phyloP scores from a whole-genome alignment of 2,797 vertebrate species.

The Rhinella marina region DNA sequence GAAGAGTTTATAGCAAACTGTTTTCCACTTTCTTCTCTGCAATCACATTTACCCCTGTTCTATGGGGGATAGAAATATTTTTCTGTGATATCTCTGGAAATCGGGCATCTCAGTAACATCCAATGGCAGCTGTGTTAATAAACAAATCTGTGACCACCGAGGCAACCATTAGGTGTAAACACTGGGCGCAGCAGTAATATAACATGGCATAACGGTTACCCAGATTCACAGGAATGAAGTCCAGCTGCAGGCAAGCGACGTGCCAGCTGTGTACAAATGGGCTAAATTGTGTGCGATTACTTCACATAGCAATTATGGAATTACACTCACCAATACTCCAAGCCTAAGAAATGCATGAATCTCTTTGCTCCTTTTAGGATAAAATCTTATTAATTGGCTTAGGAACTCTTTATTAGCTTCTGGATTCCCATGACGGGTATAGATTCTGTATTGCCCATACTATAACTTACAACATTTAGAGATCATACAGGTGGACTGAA shows the following conservation, averaged over 20 bases:
- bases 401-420: background rate
- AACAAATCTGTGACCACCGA: conserved; percentile 10
- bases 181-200: conserved; percentile 1
- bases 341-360: background rate
- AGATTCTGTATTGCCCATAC: too few species aligned
- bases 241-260: conserved; percentile 13
- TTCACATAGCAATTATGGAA: background rate
- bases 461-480: too few species aligned
- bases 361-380: background rate
- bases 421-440: background rate
- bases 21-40: conserved; percentile 38
- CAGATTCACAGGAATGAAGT: conserved; percentile 3
- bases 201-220: conserved; percentile 29
- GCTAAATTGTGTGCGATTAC: background rate
- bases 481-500: background rate
- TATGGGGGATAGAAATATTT: conserved; percentile 26
- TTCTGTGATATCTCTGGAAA: background rate
- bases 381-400: background rate
- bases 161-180: conserved; percentile 10
- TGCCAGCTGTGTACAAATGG: conserved; percentile 4
- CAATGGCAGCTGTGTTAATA: conserved; percentile 38
- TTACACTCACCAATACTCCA: background rate
- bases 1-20: conserved; percentile 34
- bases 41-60: conserved; percentile 24
- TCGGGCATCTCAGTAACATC: conserved; percentile 14